Evolutionary conservation across 2,113 vertebrate genomes (phyloP), one percentile per base, ranked within the genome.

Genomic region (Pseudopodoces humilis): DNA sequence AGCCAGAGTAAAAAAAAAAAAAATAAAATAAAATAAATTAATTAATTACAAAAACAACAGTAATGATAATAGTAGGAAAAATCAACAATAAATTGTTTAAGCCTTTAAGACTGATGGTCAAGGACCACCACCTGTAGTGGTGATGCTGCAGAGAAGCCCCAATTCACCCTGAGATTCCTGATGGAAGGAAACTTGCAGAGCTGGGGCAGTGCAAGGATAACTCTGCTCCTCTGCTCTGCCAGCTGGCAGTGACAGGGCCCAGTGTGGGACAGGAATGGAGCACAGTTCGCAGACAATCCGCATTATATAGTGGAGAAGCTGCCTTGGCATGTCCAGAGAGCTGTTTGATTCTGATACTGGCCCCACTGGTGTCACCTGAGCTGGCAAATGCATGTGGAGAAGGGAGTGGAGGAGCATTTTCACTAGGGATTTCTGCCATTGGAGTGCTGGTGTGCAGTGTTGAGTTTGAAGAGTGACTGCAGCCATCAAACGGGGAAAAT

Each of bases 251-350:
- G 77, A 21, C 11, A 28, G 52, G 25, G 25, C 63, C 11, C 43
- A 10, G 63, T 0, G 3, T 23, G 55, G 88, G 49, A 21, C 12
- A 11, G 25, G 8, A 74, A 9, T 15, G 23, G 41, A 69, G 33
- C 2, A 12, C 0, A 46, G 20, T 41, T 39, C 68, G 35, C 41
- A 20, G 43, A 53, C 0, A 0, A 12, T 9, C 44, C 0, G 0
- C 2, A 41, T 4, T 5, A 27, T 14, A 3, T 7, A 1, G 0
- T 6, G 31, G 23, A 18, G 10, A 76, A 39, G 8, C 17, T 41
- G 71, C 37, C 1, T 4, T 25, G 55, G 46, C 44, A 15, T 2
- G 1, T n/a, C 35, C 44, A 23, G 15, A 64, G 63, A 55, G 28
- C 28, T 15, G 21, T 15, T 50, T 35, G 76, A 37, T 47, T 17